A percentile compares a stretch with the other conserved stretches of the same genome.
Evolutionary conservation across 2,113 vertebrate genomes (phyloP).

Genomic region (Calypte anna): DNA sequence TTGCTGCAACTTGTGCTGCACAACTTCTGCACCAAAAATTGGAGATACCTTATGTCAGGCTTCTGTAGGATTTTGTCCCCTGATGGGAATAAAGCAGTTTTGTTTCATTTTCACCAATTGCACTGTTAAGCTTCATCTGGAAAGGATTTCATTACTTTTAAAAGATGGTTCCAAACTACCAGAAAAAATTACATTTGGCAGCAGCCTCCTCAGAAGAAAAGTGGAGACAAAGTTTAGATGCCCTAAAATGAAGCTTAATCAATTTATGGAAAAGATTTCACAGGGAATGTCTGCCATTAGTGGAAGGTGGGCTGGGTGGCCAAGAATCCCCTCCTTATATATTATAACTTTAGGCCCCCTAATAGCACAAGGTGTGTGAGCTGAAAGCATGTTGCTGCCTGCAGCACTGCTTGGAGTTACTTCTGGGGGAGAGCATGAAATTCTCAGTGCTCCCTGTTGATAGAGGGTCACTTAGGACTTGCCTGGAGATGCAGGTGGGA

Average conservation of each 20-base stretch:
- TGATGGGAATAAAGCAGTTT: neutral
- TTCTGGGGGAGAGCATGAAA: neutral
- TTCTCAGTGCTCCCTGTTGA: neutral
- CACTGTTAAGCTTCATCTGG: neutral
- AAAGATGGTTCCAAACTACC: neutral
- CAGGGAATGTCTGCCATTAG: neutral
- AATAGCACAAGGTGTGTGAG: neutral
- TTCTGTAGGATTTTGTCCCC: neutral
- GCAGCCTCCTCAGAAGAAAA: neutral
- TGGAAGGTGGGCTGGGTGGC: neutral
- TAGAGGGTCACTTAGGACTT: neutral
- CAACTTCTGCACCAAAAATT: neutral
- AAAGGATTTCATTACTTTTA: conserved; percentile 2
- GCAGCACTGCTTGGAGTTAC: neutral
- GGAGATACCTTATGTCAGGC: neutral
- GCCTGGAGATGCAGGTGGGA: neutral
- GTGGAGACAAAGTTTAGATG: neutral
- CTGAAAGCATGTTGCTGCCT: neutral
- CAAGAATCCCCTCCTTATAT: neutral
- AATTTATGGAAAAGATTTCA: neutral
- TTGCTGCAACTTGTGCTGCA: neutral
- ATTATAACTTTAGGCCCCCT: neutral
- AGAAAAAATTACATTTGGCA: neutral
- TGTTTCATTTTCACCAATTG: neutral
- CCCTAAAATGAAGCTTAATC: conserved; percentile 5